Percentiles rank a stretch among this genome's conserved stretches.
phyloP scores from a whole-genome alignment of 2,888 invertebrate species.

The Agrenia bidenticulata region DNA sequence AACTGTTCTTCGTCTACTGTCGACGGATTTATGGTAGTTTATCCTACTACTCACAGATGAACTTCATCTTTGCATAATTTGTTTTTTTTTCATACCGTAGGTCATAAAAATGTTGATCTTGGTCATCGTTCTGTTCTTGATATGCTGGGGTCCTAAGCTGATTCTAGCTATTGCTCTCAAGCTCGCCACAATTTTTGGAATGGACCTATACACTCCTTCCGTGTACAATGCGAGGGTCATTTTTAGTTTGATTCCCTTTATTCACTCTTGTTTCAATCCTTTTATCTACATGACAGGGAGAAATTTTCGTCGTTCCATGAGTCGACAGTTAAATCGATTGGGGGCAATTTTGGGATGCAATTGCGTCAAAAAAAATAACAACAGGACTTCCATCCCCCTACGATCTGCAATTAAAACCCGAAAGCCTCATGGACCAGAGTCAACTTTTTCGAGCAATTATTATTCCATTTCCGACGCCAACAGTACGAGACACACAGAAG shows the following conservation, averaged over 20 bases:
- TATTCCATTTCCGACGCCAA: conserved; percentile 43
- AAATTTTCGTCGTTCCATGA: conserved; percentile 55
- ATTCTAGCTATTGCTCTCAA: conserved; percentile 57
- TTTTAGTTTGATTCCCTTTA: conserved; percentile 56
- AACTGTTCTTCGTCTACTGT: too few relatives aligned
- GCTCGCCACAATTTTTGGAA: conserved; percentile 51
- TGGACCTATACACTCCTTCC: conserved; percentile 53
- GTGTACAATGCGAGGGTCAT: conserved; percentile 55
- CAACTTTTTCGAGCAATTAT: conserved; percentile 48
- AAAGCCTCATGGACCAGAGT: conserved; percentile 31
- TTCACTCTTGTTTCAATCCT: conserved; percentile 57
- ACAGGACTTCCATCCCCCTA: conserved; percentile 44
- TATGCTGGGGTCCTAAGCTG: conserved; percentile 61
- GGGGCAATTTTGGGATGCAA: conserved; percentile 47
- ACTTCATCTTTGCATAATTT: neutral
- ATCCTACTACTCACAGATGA: neutral
- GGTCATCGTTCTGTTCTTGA: conserved; percentile 58
- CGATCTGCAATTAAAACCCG: conserved; percentile 42
- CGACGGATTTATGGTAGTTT: too few relatives aligned
- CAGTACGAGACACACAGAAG: conserved; percentile 47
- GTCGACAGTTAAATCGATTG: conserved; percentile 52
- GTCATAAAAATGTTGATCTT: conserved; percentile 62
- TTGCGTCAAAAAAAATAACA: conserved; percentile 33
- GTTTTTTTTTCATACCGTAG: conserved; percentile 54
- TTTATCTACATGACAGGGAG: conserved; percentile 57